phyloP scores from a whole-genome alignment of 1,140 invertebrate species.

The Sarcophaga peregrina region DNA sequence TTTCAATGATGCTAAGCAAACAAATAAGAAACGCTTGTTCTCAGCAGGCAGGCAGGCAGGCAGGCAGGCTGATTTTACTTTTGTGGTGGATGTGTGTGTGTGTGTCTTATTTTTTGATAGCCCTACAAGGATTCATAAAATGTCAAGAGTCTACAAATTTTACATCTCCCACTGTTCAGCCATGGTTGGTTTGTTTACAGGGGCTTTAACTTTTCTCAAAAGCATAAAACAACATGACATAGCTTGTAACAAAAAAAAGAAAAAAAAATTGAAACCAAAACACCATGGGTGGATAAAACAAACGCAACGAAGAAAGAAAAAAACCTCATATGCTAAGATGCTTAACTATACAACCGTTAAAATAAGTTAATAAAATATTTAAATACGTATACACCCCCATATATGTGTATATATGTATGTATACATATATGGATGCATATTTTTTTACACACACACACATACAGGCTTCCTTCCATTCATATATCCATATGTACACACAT shows the following conservation, averaged over 20 bases:
- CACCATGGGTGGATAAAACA: not conserved
- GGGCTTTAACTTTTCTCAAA: not conserved
- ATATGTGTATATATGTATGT: not conserved
- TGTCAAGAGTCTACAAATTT: not conserved
- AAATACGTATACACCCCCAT: constrained; percentile 23
- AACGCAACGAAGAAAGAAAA: not conserved
- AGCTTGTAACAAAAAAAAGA: not conserved
- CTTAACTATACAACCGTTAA: constrained; percentile 40
- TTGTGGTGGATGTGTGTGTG: too few relatives aligned
- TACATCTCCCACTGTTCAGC: not conserved
- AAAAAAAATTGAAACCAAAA: not conserved
- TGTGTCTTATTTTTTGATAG: not conserved
- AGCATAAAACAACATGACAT: constrained; percentile 2
- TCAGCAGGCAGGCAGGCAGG: not conserved
- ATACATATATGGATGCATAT: too few relatives aligned
- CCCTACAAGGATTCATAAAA: constrained; percentile 13
- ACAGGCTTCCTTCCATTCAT: not conserved
- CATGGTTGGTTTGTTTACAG: constrained; percentile 3
- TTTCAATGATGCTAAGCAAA: constrained; percentile 25
- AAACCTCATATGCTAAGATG: constrained; percentile 23
- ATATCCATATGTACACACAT: too few relatives aligned
- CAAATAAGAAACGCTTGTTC: not conserved
- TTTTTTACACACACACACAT: not conserved
- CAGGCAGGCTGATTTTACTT: not conserved
- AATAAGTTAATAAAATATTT: constrained; percentile 41